phyloP scores from a whole-genome alignment of 1,140 invertebrate species.

The Lycorma delicatula region DNA sequence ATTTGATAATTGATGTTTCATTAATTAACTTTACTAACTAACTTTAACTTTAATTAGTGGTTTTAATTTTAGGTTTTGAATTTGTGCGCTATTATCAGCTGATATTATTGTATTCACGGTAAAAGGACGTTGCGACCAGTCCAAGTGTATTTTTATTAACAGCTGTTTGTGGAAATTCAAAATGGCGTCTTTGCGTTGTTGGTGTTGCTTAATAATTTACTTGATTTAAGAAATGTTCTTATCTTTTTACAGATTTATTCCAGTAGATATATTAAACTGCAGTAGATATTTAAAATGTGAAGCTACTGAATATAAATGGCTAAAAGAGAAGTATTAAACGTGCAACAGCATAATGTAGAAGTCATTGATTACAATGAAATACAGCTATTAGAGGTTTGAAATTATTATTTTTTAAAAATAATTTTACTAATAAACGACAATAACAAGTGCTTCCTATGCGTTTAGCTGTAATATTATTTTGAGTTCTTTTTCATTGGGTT shows the following conservation, averaged over 20 bases:
- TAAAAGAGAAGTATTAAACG: background rate
- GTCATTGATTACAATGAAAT: constrained; percentile 1
- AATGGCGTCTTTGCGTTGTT: constrained; percentile 3
- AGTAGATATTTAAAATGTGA: background rate
- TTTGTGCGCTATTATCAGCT: too few species aligned
- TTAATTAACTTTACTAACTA: too few species aligned
- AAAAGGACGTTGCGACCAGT: too few species aligned
- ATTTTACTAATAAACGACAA: background rate
- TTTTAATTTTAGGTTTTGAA: too few species aligned
- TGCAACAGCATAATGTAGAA: background rate
- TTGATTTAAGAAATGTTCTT: constrained; percentile 2
- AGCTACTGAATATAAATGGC: background rate
- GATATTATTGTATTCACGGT: too few species aligned
- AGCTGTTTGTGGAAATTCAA: too few species aligned
- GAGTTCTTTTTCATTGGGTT: background rate
- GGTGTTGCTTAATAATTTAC: background rate
- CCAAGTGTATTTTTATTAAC: too few species aligned
- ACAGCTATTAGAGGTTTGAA: too few species aligned
- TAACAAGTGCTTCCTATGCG: too few species aligned
- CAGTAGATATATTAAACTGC: background rate
- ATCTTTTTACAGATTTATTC: background rate
- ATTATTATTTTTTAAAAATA: too few species aligned
- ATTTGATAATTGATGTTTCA: too few species aligned
- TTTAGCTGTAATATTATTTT: background rate
- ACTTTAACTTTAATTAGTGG: too few species aligned